Evolutionary conservation across 2,113 vertebrate genomes (phyloP), one percentile per base, ranked within the genome.

Genomic region (Okapia johnstoni): DNA sequence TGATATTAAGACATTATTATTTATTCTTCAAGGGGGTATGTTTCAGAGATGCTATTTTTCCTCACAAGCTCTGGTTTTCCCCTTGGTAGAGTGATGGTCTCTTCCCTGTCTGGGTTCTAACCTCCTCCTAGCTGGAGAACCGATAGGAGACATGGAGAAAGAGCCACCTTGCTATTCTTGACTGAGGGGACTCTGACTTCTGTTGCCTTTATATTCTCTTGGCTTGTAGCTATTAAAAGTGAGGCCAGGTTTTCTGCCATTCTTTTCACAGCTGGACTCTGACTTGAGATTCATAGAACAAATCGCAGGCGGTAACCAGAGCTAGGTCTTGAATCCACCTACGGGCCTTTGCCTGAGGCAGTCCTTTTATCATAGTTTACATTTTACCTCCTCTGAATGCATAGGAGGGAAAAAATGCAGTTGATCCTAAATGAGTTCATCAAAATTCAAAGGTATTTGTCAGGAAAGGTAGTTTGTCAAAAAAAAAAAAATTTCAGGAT

Each of bases 391-490:
- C 48, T 77, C n/a, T 61, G 16, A 40, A 66, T 88, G 90, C 21
- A 17, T 3, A 52, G 46, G 2, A 84, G 57, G 50, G 25, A 33
- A 50, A 13, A 95, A 63, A 63, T 15, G 13, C 36, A 48, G 2
- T 66, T 19, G 26, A 43, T 96, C 9, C 23, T 91, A 61, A 96
- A 88, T 8, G 43, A 94, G 26, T 70, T 77, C 26, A 91, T 88
- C 66, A 66, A 79, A 93, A 96, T 93, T 96, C 23, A 96, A 91
- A 97, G 54, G 46, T 28, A 58, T 28, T 60, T 91, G 4, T 90
- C 46, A 90, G 30, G 40, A 96, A 81, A 58, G 0, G 9, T 55
- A 25, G 11, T 88, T 81, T 93, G 19, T 86, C 4, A 28, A 70
- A 81, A 63, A 25, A n/a, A 85, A 14, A 30, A n/a, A 61, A 58